Evolutionary conservation across 2,888 invertebrate genomes (phyloP), one percentile per base, ranked within the genome.

Genomic region (Oscheius sp.): DNA sequence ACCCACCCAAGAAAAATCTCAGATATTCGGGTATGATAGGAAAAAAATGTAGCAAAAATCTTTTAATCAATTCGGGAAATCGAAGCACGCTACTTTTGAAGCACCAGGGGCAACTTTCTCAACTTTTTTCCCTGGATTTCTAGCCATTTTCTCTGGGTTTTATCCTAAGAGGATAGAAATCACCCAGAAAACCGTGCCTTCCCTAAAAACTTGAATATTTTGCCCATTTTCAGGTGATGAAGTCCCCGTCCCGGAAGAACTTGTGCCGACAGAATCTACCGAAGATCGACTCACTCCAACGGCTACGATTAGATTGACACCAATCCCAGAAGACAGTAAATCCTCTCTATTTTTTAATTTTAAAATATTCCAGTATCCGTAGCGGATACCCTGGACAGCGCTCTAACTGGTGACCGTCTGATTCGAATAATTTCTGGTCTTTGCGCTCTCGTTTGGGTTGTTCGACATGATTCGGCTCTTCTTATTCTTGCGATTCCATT

Each of bases 391-490:
- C n/a, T 81, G 7, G 76, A 77, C 66, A 75, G 74, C n/a, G 81
- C 81, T n/a, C 61, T 81, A 43, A 75, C 76, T n/a, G 79, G 81
- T 13, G 81, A 81, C 45, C 71, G 71, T 27, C 71, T 79, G 35
- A 81, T 81, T 41, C 72, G 81, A 21, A 68, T 69, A 29, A 76
- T 81, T 9, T 75, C 76, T 29, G 76, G 79, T 1, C 74, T 86
- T 0, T 87, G 86, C 72, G 74, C 78, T 23, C 79, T 88, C 16
- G 75, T 86, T 3, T 88, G 83, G 84, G 77, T 83, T 5, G 87
- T 83, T 12, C 76, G 82, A 13, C 85, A 86, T 72, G 86, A 87
- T 71, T 80, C 76, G 25, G 81, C 85, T 25, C 78, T 88, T 12
- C 49, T 83, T 52, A 52, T 87, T 7, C 56, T 88, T 7, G 61